phyloP scores from a whole-genome alignment of 92 coral and sea anemone genomes.

The Plumapathes pennacea region DNA sequence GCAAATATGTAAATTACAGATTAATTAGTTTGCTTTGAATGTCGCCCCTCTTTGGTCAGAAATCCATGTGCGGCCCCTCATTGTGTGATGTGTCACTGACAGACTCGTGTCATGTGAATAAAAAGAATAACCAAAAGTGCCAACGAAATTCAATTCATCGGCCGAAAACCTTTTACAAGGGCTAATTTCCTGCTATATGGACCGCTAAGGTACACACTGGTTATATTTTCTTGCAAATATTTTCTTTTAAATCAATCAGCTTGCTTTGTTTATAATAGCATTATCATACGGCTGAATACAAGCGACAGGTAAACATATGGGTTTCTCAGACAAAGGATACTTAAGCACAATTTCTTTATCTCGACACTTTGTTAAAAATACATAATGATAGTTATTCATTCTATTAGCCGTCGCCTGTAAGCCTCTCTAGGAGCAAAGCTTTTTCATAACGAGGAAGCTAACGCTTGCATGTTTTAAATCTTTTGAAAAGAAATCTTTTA shows the following conservation, averaged over 20 bases:
- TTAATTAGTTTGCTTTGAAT: conserved; percentile 58
- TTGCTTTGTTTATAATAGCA: conserved; percentile 50
- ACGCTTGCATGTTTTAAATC: too few species aligned
- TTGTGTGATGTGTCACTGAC: not conserved
- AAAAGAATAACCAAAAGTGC: not conserved
- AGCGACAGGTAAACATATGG: conserved; percentile 74
- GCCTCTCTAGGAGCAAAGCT: too few species aligned
- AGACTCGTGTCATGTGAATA: not conserved
- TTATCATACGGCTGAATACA: conserved; percentile 49
- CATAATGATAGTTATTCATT: too few species aligned
- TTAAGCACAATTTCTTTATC: conserved; percentile 48
- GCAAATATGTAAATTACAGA: conserved; percentile 73
- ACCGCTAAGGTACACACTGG: not conserved
- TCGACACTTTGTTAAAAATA: too few species aligned
- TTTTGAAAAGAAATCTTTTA: too few species aligned
- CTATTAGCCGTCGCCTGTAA: too few species aligned
- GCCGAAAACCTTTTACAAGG: not conserved
- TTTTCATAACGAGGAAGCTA: too few species aligned
- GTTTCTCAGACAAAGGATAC: conserved; percentile 31
- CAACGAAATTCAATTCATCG: not conserved
- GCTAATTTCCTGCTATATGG: too few species aligned
- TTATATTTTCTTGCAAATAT: conserved; percentile 48
- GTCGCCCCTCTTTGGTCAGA: conserved; percentile 22
- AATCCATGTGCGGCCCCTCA: conserved; percentile 8
- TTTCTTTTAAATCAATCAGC: conserved; percentile 45